Evolutionary conservation across 2,797 vertebrate genomes (phyloP), one percentile per base, ranked within the genome.

Genomic region (Danio albolineatus): DNA sequence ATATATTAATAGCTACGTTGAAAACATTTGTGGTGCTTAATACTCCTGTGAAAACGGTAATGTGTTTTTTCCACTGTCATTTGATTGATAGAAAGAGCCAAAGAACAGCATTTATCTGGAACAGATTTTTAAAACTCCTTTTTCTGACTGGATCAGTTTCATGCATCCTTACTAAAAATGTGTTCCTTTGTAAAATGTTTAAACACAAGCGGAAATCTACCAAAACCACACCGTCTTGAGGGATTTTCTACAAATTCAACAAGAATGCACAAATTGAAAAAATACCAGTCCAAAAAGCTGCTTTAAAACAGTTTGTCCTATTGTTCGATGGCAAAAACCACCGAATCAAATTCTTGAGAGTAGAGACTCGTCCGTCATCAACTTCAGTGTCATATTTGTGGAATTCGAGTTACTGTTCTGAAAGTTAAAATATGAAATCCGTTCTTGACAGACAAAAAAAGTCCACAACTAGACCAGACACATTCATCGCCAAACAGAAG

Each of bases 341-440:
- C 38, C 56, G 8, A 59, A 43, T 10, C 16, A 39, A 46, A 78
- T 84, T 79, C 59, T 74, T 5, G 28, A 43, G 76, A 69, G 67
- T 61, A 78, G 54, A 73, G 16, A 70, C 28, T 46, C 8, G 43
- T 51, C 61, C 65, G 49, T 66, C 62, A 69, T 51, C 56, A 10
- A 16, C 46, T 67, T 12, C 2, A 14, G 44, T 73, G 75, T 38
- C 76, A 67, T 46, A 69, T 74, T 70, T 43, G 21, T 16, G 72
- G 46, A 74, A 70, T 73, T 56, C 41, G 54, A 66, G 16, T 69
- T 39, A 53, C 8, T 28, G 54, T 77, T 69, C 64, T 48, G 44
- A 69, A 49, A 59, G 75, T 69, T 82, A 84, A 78, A 76, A 53
- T 81, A 79, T 61, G 61, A 78, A 77, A 79, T 62, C 46, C 66